Base-by-base conservation (phyloP, 2,888 invertebrate species). In the Eupithecia insigniata region DNA sequence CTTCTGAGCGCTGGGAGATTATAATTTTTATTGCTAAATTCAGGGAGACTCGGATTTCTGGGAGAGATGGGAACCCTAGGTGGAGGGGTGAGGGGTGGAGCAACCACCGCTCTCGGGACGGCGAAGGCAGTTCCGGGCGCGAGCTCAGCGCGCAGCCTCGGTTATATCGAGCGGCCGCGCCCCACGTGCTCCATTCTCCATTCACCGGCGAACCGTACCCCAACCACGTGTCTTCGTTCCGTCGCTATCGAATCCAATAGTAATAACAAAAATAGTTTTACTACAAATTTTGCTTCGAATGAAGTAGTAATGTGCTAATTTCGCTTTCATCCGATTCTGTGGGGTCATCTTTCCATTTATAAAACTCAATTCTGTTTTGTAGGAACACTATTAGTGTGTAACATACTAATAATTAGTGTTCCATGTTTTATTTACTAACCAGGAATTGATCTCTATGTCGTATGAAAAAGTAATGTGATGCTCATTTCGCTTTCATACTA, bases 81-180 rank as follows among this genome's bases (percentile, higher is more conserved):
- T 71, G 70, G 73, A 78, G 80, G 71, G 75, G 83, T 66, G 80
- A 81, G 76, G 72, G 51, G 66, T 79, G 79, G 4, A 14, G 55
- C 5, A 10, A 0, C 22, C 51, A 51, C 51, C 67, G 68, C 36
- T 79, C 79, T 84, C 77, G 55, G 61, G 71, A 43, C 78, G 79
- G 83, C 58, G 71, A 77, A 71, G 78, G 77, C 76, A 81, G 79
- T 80, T 83, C 85, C 86, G 87, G 88, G 86, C 82, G 76, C 72
- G 81, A 81, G 83, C 88, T 84, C 87, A 86, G 81, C 83, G 90
- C 90, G 90, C 90, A 90, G 90, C 90, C 90, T 90, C 90, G 89
- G 86, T 83, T 76, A 78, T 91, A 91, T 91, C 87, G 90, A 91
- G 84, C 90, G 90, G 83, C 89, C 90, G 87, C 90, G 86, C 89